A percentile compares a stretch with the other conserved stretches of the same genome.
Conservation (phyloP, 2,888 invertebrate genomes). For the Stenichneumon culpator region DNA sequence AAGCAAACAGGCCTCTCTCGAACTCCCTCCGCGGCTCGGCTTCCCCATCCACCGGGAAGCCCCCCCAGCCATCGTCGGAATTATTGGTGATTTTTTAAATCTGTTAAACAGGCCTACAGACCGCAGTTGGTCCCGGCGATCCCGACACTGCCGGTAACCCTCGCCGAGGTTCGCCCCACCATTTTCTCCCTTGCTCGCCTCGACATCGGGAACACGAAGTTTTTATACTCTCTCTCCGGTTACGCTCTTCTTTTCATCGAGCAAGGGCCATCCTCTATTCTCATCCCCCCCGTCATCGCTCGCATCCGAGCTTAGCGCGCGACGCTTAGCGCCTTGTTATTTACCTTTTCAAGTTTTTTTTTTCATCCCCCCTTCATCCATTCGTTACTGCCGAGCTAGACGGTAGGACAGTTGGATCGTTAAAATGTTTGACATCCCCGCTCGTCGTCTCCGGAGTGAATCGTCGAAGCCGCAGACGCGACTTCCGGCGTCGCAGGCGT, state of each 20-base stretch:
- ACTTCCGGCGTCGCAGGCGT: too few relatives aligned
- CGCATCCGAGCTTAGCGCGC: slow-evolving; percentile 57
- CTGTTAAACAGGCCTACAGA: slow-evolving; percentile 76
- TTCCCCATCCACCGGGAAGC: slow-evolving; percentile 32
- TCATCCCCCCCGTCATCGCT: slow-evolving; percentile 57
- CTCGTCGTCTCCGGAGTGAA: too few relatives aligned
- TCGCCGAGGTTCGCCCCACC: slow-evolving; percentile 52
- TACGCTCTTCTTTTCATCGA: slow-evolving; percentile 42
- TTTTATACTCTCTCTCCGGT: slow-evolving; percentile 60
- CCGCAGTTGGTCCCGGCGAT: slow-evolving; percentile 70
- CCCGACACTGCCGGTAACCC: slow-evolving; percentile 53
- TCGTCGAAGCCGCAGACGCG: too few relatives aligned
- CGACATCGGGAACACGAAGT: slow-evolving; percentile 44
- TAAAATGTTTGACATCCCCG: too few relatives aligned
- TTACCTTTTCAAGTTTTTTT: slow-evolving; percentile 81
- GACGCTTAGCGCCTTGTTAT: slow-evolving; percentile 83
- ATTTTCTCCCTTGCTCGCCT: slow-evolving; percentile 45
- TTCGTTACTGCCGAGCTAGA: slow-evolving; percentile 1
- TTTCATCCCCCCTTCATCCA: slow-evolving; percentile 55
- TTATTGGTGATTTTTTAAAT: slow-evolving; percentile 75
- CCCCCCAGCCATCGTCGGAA: slow-evolving; percentile 66
- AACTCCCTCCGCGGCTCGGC: slow-evolving; percentile 55
- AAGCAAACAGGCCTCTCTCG: slow-evolving; percentile 74
- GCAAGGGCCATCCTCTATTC: slow-evolving; percentile 47
- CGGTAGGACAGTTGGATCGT: background rate